Percentiles rank a stretch among this genome's conserved stretches.
Conservation (phyloP, 2,797 vertebrate species). For the Dipus sagitta region DNA sequence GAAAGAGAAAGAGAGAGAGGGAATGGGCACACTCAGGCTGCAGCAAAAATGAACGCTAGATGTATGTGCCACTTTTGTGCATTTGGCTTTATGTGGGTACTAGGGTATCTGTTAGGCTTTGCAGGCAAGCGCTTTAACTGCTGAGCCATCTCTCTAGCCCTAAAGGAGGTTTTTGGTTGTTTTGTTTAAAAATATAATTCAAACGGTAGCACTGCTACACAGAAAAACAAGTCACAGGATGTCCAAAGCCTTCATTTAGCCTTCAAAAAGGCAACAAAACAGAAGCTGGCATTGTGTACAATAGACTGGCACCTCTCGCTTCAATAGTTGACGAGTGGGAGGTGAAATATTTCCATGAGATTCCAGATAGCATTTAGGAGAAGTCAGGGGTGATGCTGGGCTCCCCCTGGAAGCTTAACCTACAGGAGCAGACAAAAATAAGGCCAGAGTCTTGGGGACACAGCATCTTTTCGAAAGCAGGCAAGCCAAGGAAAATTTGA, state of each 20-base stretch:
- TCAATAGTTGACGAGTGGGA: not conserved
- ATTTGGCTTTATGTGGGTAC: too few species aligned
- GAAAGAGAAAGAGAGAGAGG: too few species aligned
- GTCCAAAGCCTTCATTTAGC: not conserved
- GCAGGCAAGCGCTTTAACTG: too few species aligned
- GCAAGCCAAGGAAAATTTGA: not conserved
- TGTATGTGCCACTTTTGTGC: too few species aligned
- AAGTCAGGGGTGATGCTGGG: not conserved
- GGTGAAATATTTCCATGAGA: not conserved
- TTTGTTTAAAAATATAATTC: conserved; percentile 11
- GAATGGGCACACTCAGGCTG: too few species aligned
- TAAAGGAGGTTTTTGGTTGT: not conserved
- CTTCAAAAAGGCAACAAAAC: not conserved
- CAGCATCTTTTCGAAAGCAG: not conserved
- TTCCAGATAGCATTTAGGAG: not conserved
- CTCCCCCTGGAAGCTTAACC: not conserved
- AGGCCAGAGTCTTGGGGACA: not conserved
- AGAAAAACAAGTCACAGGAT: not conserved
- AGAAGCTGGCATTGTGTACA: not conserved
- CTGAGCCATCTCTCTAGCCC: too few species aligned
- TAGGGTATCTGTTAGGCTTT: too few species aligned
- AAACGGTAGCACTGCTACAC: not conserved
- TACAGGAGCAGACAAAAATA: not conserved
- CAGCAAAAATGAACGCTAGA: too few species aligned
- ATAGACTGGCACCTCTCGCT: not conserved